Evolutionary conservation across 2,797 vertebrate species (phyloP), one percentile per base, ranked within the genome.

Genomic region (Phataginus tricuspis): DNA sequence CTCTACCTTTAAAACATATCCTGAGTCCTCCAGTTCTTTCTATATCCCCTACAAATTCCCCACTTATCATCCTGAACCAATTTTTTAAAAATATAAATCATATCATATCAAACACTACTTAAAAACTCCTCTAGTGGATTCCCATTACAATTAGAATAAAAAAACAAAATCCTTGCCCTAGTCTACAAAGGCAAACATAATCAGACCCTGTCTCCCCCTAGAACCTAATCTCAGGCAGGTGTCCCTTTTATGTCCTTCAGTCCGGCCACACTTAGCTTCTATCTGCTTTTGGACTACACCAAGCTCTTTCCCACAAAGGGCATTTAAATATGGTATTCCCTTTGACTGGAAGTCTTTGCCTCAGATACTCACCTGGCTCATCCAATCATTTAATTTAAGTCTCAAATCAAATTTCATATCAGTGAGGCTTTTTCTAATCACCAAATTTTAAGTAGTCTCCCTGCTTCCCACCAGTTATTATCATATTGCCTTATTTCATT

Each of bases 1-100:
- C 13, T 90, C 15, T 92, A 55, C 13, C 51, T 79, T 89, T 89
- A 94, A 94, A 94, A 80, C 64, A 42, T 57, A 39, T 53, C 31
- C 16, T 13, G n/a, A 92, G 19, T 84, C n/a, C 25, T 95, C 39
- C 8, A 51, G n/a, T 79, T 93, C 34, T 15, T 13, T 83, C 45
- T 72, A 82, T 0, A 87, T 9, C 7, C 27, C 9, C 18, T 68
- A 39, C 12, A 90, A 92, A 90, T 72, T 94, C 51, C 71, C n/a
- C 12, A 39, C 15, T 13, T 45, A 74, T 64, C 23, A 57, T 37
- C 37, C 23, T 86, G 5, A 86, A 63, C 18, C 42, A 86, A 83
- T n/a, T 79, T 68, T 69, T 51, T 5, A 19, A 37, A 66, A 86
- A 59, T 51, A 74, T 63, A 86, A 74, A 63, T 49, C 27, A 85